A percentile compares a stretch with the other conserved stretches of the same genome.
phyloP scores from a whole-genome alignment of 2,888 invertebrate genomes.

The Cosmopolites sordidus region DNA sequence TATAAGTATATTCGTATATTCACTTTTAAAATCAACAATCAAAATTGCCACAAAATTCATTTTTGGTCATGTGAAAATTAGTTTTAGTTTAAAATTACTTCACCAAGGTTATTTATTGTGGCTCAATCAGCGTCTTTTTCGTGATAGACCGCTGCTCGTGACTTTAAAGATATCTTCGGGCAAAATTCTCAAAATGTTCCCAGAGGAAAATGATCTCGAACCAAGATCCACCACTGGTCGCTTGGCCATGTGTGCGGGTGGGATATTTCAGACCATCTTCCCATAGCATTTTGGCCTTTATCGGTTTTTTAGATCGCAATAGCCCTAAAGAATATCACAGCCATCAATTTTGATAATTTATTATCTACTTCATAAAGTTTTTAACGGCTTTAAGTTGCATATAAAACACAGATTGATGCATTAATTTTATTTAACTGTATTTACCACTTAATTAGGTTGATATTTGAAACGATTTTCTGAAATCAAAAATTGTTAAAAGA shows the following conservation, averaged over 20 bases:
- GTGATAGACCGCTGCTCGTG: conserved; percentile 23
- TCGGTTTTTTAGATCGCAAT: not conserved
- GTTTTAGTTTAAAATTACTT: not conserved
- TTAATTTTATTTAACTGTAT: too few relatives aligned
- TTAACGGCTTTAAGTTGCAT: too few relatives aligned
- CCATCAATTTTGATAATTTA: too few relatives aligned
- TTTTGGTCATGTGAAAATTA: not conserved
- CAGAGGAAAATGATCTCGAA: conserved; percentile 25
- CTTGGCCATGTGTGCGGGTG: conserved; percentile 14
- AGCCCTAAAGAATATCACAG: too few relatives aligned
- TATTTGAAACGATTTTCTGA: too few relatives aligned
- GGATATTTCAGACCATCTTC: conserved; percentile 4
- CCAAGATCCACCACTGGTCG: conserved; percentile 17
- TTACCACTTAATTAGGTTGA: too few relatives aligned
- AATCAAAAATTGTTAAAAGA: too few relatives aligned
- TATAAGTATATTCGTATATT: too few relatives aligned
- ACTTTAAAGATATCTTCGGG: conserved; percentile 13
- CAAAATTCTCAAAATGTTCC: conserved; percentile 22
- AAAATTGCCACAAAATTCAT: too few relatives aligned
- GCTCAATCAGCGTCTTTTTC: conserved; percentile 13
- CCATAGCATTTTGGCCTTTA: conserved; percentile 4
- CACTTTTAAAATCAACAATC: too few relatives aligned
- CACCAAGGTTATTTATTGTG: conserved; percentile 2
- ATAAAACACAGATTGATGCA: too few relatives aligned
- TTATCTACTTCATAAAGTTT: too few relatives aligned